Percentiles rank a stretch among this genome's conserved stretches.
Conservation (phyloP, 2,888 invertebrate genomes). For the Torymus tubicola region DNA sequence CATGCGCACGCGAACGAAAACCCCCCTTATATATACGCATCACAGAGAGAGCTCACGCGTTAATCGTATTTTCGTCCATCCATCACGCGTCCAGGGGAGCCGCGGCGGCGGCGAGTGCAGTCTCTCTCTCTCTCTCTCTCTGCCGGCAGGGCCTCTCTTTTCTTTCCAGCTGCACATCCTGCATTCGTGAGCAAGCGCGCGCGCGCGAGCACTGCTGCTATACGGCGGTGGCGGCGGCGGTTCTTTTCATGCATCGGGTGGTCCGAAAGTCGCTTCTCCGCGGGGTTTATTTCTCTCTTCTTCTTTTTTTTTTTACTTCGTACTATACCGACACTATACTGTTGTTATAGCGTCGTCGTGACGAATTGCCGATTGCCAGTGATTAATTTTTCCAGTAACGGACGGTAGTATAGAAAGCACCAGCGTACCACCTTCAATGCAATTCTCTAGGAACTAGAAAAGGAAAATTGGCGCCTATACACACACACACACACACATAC, state of each 20-base stretch:
- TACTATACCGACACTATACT: too few relatives aligned
- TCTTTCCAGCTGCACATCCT: conserved; percentile 54
- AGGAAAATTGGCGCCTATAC: too few relatives aligned
- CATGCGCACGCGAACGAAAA: conserved; percentile 6
- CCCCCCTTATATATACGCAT: not conserved
- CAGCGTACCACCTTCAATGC: too few relatives aligned
- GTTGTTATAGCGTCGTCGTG: too few relatives aligned
- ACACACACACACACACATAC: too few relatives aligned
- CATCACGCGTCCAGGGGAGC: conserved; percentile 47
- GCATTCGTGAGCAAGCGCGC: conserved; percentile 38
- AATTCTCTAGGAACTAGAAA: too few relatives aligned
- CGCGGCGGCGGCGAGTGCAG: not conserved
- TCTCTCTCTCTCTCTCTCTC: conserved; percentile 25
- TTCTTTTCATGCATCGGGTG: conserved; percentile 53
- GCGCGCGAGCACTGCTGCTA: too few relatives aligned
- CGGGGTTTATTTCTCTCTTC: not conserved
- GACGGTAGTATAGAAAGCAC: too few relatives aligned
- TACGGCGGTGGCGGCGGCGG: conserved; percentile 31
- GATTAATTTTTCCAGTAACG: too few relatives aligned
- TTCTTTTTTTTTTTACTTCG: too few relatives aligned
- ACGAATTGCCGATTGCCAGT: too few relatives aligned
- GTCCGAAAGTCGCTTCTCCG: conserved; percentile 39
- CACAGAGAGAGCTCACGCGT: conserved; percentile 28
- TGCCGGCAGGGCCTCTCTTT: conserved; percentile 34
- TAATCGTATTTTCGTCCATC: conserved; percentile 62